Base-by-base conservation (phyloP, 2,888 invertebrate genomes). In the Polylopha cassiicola region DNA sequence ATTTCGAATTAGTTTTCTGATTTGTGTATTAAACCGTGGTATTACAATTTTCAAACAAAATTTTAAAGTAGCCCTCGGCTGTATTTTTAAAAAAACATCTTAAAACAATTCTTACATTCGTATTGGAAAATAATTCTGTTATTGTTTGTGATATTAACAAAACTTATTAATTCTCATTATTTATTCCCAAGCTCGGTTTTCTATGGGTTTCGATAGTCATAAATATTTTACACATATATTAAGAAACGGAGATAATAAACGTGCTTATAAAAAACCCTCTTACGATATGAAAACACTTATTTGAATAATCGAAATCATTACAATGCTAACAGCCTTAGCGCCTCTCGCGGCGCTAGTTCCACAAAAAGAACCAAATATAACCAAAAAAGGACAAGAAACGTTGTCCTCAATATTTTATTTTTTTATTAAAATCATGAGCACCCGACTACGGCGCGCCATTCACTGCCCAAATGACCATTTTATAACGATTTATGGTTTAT, bases 401-500 rank as follows among this genome's bases (percentile, higher is more conserved):
- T 72, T 66, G 65, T 71, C 65, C 63, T 62, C 49, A 52, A 51
- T 44, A 48, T 20, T 43, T 46, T 53, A 53, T 56, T 64, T 65
- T 70, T 65, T 62, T 65, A 52, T 58, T 47, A 60, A 57, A 52
- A 64, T 61, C 49, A 54, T 46, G 50, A 44, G 61, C 68, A 65
- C 64, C 66, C 65, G 59, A 57, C 50, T 61, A 56, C 51, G 50
- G 49, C 50, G 51, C 47, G 50, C 69, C 64, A 76, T 80, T 77
- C 72, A 77, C 58, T 58, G 65, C 66, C 64, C 59, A 58, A 71
- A 62, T 72, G 75, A 67, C 74, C 77, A 77, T 82, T 82, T 78
- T 73, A 72, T 68, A 65, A 80, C 71, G 78, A 85, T 85, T 84
- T 85, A 85, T 85, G 74, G 82, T 80, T 75, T 85, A 84, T 81